Base-by-base conservation (phyloP, 2,113 vertebrate genomes). In the Beaufortia kweichowensis region DNA sequence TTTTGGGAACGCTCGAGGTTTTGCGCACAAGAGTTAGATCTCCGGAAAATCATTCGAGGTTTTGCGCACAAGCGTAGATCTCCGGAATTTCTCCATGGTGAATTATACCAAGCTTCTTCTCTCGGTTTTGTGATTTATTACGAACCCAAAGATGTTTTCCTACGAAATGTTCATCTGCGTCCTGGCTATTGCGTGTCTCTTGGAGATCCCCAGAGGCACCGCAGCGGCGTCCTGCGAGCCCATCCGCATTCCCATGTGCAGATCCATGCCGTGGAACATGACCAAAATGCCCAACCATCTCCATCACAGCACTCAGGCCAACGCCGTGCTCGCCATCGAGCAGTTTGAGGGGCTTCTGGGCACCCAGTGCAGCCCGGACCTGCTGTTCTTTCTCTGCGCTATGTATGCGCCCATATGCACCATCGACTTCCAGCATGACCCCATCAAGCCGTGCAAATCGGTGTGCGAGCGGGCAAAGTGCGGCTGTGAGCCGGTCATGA, bases 241-340 rank as follows among this genome's bases (percentile, higher is more conserved):
- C 1, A 94, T 97, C 60, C 94, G 96, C 83, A 97, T 99, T 87
- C 96, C 96, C 17, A 88, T 99, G 62, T 99, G 97, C 92, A 88
- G 90, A 70, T 90, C 95, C 46, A 93, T 98, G 92, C 95, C 96
- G 19, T 99, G 97, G 97, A 99, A 99, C 93, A 93, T 98, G 95
- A 99, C 97, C 85, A 97, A 97, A 90, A 98, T 99, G 97, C 97
- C 97, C 65, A 99, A 98, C 93, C 97, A 99, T 89, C 94, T 99
- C 85, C 97, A 99, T 91, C 97, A 99, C 94, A 99, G 97, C 92
- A 99, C 97, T 61, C 97, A 99, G 92, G 97, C 95, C 81, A 99
- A 99, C 91, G 97, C 97, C 68, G 92, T 98, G 81, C 92, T 98
- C 88, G 96, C 97, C 80, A 98, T 99, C 81, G 97, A 99, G 90